Evolutionary conservation across 64 coral and sea anemone species (phyloP), one percentile per base, ranked within the genome.

Genomic region (Pocillopora damicornis): DNA sequence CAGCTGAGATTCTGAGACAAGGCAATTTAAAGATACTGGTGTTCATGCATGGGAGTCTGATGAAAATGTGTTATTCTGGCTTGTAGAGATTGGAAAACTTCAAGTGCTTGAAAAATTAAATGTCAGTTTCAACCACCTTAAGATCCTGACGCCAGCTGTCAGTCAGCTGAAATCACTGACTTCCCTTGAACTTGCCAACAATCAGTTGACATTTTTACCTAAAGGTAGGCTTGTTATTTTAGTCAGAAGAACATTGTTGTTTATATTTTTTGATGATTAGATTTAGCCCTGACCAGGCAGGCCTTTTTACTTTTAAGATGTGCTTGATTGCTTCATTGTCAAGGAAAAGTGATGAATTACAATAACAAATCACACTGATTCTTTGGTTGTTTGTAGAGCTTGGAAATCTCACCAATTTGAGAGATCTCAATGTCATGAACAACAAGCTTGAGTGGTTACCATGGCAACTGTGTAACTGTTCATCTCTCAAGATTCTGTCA

Each of bases 381-480:
- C 37, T 78, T 34, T 88, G 42, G 26, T 83, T 59, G 25, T 35
- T 76, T 10, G 74, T 45, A 94, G 92, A 90, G 60, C 15, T 90
- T 37, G 92, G 88, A 34, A 72, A 86, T 60, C 90, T 95, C 13
- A 67, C 66, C 15, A 76, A 85, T 17, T 74, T 95, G 51, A 89
- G 80, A 63, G 94, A 92, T 79, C 81, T 95, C 9, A 88, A 95
- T 92, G 90, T 95, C 59, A 82, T 92, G 76, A 95, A 95, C 57
- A 95, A 95, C 86, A 84, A 81, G 45, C 61, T 95, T 37, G 88
- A 66, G 26, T 67, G 78, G 76, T 92, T 95, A 76, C 94, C 94
- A 89, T 95, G 90, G 94, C 90, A 95, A 87, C 76, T 92, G 57
- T 89, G 87, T 30, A 59, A 89, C 14, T 95, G 94, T 14, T 35